These are phyloP conservation scores for Sesia bembeciformis DNA, from an alignment of 2,888 invertebrate species.

Conservation along the genomic window DNA sequence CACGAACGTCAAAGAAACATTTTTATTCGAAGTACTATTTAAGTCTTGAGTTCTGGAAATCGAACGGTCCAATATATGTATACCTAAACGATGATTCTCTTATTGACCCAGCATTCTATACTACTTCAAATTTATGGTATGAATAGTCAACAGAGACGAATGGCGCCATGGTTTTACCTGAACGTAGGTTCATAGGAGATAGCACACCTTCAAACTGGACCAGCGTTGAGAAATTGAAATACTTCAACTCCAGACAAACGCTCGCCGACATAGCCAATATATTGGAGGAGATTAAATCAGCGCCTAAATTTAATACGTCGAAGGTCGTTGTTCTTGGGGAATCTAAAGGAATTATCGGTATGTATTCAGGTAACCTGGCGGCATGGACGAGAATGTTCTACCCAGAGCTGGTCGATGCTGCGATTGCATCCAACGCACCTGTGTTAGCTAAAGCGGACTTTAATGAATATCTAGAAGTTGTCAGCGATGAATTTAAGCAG, in stretches of 20 bases:
- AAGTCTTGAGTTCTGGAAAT: slow-evolving; percentile 38
- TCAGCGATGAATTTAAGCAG: slow-evolving; percentile 26
- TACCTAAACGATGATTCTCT: slow-evolving; percentile 45
- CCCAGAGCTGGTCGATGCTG: slow-evolving; percentile 56
- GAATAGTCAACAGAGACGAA: slow-evolving; percentile 54
- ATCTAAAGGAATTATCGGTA: slow-evolving; percentile 18
- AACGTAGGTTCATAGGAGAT: slow-evolving; percentile 57
- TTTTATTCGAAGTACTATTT: slow-evolving; percentile 55
- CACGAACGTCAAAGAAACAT: slow-evolving; percentile 28
- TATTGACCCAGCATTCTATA: slow-evolving; percentile 31
- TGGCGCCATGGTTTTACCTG: slow-evolving; percentile 47
- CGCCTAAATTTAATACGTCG: slow-evolving; percentile 26
- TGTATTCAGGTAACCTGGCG: slow-evolving; percentile 59
- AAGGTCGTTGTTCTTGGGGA: slow-evolving; percentile 50
- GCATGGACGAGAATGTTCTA: slow-evolving; percentile 56
- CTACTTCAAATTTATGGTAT: slow-evolving; percentile 31
- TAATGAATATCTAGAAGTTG: slow-evolving; percentile 4
- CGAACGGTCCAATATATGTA: slow-evolving; percentile 43
- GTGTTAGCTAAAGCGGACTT: slow-evolving; percentile 9
- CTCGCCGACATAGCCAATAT: slow-evolving; percentile 47
- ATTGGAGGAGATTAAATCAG: slow-evolving; percentile 28
- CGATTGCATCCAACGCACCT: slow-evolving; percentile 61
- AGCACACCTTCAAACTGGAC: slow-evolving; percentile 44
- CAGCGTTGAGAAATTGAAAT: slow-evolving; percentile 35
- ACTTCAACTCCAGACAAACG: slow-evolving; percentile 46